A percentile compares a stretch with the other conserved stretches of the same genome.
phyloP scores from a whole-genome alignment of 2,888 invertebrate species.

The Glyphotaelius pellucidus region DNA sequence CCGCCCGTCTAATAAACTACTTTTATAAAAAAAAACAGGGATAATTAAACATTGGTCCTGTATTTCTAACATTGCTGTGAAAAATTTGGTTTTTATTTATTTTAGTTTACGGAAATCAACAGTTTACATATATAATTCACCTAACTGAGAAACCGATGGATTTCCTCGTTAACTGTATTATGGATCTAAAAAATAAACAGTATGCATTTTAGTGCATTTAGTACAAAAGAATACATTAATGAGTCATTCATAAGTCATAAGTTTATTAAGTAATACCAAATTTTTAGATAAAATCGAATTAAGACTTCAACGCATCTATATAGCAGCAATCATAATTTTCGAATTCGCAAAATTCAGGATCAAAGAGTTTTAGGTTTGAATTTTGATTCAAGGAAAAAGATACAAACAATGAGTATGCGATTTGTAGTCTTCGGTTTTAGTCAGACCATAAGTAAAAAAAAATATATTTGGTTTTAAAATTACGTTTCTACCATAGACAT shows the following conservation, averaged over 20 bases:
- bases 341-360: background rate
- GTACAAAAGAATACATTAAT: background rate
- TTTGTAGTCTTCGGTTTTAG: background rate
- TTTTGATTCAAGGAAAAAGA: background rate
- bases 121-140: too few relatives aligned
- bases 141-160: too few relatives aligned
- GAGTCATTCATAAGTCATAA: too few relatives aligned
- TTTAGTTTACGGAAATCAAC: too few relatives aligned
- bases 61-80: background rate
- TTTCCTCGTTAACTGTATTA: too few relatives aligned
- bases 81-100: too few relatives aligned
- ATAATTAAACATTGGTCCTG: background rate
- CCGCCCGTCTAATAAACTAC: too few relatives aligned
- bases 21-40: background rate
- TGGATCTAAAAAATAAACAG: too few relatives aligned
- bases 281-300: background rate
- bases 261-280: too few relatives aligned
- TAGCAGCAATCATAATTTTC: background rate
- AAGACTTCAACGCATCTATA: background rate
- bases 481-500: too few relatives aligned
- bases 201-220: background rate
- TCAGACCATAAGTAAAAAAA: background rate
- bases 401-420: background rate
- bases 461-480: too few relatives aligned
- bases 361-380: background rate